Percentiles rank a stretch among this genome's conserved stretches.
These are phyloP conservation scores for Heliangelus exortis DNA, from an alignment of 2,797 vertebrate genomes.

Conservation along the genomic window DNA sequence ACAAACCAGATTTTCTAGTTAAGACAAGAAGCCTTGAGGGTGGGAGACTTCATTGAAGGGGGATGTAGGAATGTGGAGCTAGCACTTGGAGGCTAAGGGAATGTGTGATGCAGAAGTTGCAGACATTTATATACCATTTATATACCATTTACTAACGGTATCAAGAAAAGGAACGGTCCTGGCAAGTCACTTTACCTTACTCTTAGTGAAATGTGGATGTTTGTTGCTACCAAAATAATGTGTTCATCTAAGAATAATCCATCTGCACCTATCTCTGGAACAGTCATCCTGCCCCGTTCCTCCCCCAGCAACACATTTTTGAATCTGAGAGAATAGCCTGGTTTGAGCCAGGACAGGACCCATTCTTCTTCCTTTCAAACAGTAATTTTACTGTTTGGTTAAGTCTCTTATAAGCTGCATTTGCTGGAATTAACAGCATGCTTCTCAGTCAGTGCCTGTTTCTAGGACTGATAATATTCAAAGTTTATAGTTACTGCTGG, in stretches of 20 bases:
- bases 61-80: not conserved
- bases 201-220: not conserved
- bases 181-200: not conserved
- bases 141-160: not conserved
- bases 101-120: not conserved
- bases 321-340: not conserved
- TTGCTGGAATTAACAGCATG: no score
- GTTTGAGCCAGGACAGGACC: no score
- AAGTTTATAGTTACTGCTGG: no score
- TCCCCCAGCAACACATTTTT: not conserved
- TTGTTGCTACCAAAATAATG: not conserved
- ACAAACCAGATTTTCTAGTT: not conserved
- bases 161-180: not conserved
- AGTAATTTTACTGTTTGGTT: no score
- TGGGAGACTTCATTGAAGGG: rapidly evolving
- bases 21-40: not conserved
- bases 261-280: not conserved
- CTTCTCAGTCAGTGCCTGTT: no score
- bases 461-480: no score
- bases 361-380: no score
- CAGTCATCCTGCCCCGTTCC: not conserved
- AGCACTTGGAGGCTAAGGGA: not conserved
- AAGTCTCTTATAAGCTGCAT: no score
- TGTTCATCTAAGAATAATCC: not conserved
- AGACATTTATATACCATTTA: not conserved